phyloP scores from a whole-genome alignment of 2,888 invertebrate genomes.

The Drosophila picticornis region DNA sequence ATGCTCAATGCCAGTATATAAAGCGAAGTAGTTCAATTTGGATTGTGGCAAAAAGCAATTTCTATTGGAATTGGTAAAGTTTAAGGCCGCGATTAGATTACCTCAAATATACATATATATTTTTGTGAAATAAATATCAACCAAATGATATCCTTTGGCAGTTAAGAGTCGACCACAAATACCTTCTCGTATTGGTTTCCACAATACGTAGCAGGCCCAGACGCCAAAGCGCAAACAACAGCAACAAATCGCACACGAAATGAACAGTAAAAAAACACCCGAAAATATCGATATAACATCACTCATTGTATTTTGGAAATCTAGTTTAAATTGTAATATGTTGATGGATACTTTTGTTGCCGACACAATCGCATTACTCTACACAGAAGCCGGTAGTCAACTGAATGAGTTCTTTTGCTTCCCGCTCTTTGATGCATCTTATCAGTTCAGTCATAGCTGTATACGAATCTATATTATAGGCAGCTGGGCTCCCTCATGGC shows the following conservation, averaged over 20 bases:
- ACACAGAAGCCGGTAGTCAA: slow-evolving; percentile 26
- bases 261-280: slow-evolving; percentile 71
- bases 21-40: slow-evolving; percentile 9
- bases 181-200: slow-evolving; percentile 39
- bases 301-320: slow-evolving; percentile 43
- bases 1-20: background rate
- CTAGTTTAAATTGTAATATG: background rate
- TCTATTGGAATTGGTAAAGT: slow-evolving; percentile 10
- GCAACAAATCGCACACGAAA: slow-evolving; percentile 64
- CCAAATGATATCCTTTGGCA: slow-evolving; percentile 16
- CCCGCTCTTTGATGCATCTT: slow-evolving; percentile 19
- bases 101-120: background rate
- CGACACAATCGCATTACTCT: slow-evolving; percentile 4
- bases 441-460: slow-evolving; percentile 28
- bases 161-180: slow-evolving; percentile 10
- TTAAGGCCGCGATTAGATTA: slow-evolving; percentile 35
- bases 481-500: slow-evolving; percentile 14
- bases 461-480: background rate
- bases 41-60: slow-evolving; percentile 1
- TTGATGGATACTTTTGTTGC: background rate
- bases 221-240: slow-evolving; percentile 71
- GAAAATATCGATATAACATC: slow-evolving; percentile 65
- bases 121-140: background rate
- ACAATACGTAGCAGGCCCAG: slow-evolving; percentile 66
- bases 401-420: slow-evolving; percentile 30